Base-by-base conservation (phyloP, 1,140 invertebrate species). In the Orchestia grillus region DNA sequence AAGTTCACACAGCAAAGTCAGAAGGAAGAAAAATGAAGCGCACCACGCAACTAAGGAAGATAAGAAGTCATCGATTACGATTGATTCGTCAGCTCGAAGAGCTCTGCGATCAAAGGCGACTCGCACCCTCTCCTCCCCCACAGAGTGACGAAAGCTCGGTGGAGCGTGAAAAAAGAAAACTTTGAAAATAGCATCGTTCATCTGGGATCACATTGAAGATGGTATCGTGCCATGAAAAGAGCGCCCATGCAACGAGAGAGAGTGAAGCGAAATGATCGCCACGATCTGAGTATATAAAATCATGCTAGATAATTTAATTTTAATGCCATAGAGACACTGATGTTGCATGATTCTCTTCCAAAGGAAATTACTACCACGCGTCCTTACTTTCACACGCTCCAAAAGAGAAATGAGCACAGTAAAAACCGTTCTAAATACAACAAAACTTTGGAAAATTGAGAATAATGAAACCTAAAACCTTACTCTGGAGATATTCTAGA, bases 151-250 rank as follows among this genome's bases (percentile, higher is more conserved):
- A 94, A 94, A 94, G 92, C 44, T 94, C 92, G 92, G 43, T 94
- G 41, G 92, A 94, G 92, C 92, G 92, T 94, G 92, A 94, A 94
- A 94, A 94, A 94, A 94, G 92, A 47, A 94, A 94, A 94, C 92
- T 94, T 47, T 45, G 44, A 44, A 94, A 94, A 94, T 94, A 94
- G 44, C 92, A 94, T n/a, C 44, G 43, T 94, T 94, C 44, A 94
- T 94, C 92, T 94, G 19, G 92, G 44, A 94, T 94, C 44, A 44
- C 92, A 94, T 94, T 42, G 92, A 94, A 94, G 92, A 94, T 94
- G 43, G 43, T 94, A 94, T 94, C 92, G 44, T 94, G 44, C 43
- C 92, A 45, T 94, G 44, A 44, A 94, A 42, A 47, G 43, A 47
- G 92, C 92, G 44, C 43, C 40, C 43, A 94, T 40, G n/a, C 88